Conservation (phyloP, 2,888 invertebrate genomes). For the Zele albiditarsus region DNA sequence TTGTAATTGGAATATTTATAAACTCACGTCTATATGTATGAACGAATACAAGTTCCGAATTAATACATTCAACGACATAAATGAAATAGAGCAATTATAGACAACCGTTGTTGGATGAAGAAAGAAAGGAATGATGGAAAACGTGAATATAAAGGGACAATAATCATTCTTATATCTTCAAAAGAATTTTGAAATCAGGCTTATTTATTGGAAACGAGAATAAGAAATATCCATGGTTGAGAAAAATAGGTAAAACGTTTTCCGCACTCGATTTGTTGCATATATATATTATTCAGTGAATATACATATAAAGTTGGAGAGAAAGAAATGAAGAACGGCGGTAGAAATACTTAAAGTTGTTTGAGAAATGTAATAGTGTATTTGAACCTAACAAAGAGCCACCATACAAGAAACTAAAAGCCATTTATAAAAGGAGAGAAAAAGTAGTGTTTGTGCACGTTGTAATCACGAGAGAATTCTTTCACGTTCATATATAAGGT, state of each 20-base stretch:
- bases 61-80: not conserved
- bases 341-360: not conserved
- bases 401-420: not conserved
- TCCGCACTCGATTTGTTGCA: too few species aligned
- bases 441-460: slow-evolving; percentile 51
- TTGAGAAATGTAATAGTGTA: not conserved
- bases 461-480: slow-evolving; percentile 38
- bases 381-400: not conserved
- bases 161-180: slow-evolving; percentile 37
- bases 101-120: not conserved
- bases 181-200: slow-evolving; percentile 54
- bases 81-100: slow-evolving; percentile 9
- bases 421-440: slow-evolving; percentile 28
- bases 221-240: not conserved
- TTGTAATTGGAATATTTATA: not conserved
- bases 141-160: slow-evolving; percentile 7
- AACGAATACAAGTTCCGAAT: not conserved
- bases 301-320: too few species aligned
- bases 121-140: slow-evolving; percentile 17
- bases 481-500: slow-evolving; percentile 1
- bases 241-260: too few species aligned
- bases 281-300: too few species aligned
- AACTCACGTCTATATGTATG: not conserved
- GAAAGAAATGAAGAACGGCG: not conserved
- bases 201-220: slow-evolving; percentile 55